Evolutionary conservation across 2,113 vertebrate species (phyloP).

Genomic region (Ictalurus furcatus): DNA sequence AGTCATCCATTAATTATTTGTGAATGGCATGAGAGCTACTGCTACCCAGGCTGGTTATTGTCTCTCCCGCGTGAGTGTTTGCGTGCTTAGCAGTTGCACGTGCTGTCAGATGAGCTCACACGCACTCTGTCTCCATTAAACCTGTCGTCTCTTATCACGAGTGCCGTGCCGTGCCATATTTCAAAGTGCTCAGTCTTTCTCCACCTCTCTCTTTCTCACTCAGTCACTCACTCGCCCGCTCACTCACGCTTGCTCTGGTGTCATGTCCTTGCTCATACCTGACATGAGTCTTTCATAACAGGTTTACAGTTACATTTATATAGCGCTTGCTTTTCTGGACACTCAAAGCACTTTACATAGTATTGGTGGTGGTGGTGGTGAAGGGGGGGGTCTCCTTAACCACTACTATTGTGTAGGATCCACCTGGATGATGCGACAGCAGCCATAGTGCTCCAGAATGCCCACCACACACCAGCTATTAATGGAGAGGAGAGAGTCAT

Average conservation of each 20-base stretch:
- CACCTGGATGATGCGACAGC: no score
- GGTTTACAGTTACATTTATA: no score
- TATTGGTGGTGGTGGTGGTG: no score
- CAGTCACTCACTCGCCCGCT: background rate
- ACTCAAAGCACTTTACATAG: no score
- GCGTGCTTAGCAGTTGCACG: slow-evolving; percentile 20
- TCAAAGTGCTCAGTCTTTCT: slow-evolving; percentile 8
- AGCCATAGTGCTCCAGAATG: no score
- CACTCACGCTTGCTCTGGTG: background rate
- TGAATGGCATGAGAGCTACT: slow-evolving; percentile 14
- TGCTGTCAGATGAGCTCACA: slow-evolving; percentile 34
- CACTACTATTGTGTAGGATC: no score
- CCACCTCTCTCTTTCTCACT: background rate
- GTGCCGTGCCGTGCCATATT: slow-evolving; percentile 18
- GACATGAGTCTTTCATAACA: slow-evolving; percentile 13
- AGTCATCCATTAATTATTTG: background rate
- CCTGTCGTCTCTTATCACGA: slow-evolving; percentile 27
- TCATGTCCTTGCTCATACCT: slow-evolving; percentile 15
- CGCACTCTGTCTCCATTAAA: slow-evolving; percentile 29
- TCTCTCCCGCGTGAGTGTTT: background rate
- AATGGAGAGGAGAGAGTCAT: no score
- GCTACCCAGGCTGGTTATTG: background rate
- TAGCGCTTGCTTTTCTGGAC: no score
- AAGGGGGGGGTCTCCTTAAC: no score
- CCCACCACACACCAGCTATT: no score